Conservation (phyloP, 2,113 vertebrate genomes). For the Chelonoidis abingdonii region DNA sequence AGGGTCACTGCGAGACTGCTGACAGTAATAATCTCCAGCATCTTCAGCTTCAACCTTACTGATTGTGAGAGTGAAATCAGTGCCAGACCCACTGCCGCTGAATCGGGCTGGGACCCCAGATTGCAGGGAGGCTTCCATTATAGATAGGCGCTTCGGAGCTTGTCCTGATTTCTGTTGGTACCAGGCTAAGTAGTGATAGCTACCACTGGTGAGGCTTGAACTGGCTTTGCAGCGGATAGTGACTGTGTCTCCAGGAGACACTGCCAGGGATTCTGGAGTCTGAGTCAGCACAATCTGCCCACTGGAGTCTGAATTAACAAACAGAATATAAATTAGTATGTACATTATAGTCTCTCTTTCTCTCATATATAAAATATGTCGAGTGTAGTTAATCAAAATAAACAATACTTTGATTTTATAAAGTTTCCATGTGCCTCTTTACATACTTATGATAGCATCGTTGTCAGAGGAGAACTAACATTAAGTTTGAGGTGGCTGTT, state of each 20-base stretch:
- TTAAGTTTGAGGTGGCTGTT: background rate
- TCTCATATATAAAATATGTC: background rate
- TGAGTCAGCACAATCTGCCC: background rate
- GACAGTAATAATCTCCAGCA: background rate
- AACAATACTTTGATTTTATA: background rate
- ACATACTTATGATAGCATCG: background rate
- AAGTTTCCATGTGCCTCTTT: background rate
- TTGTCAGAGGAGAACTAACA: background rate
- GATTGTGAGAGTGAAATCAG: background rate
- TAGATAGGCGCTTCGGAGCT: too few species aligned
- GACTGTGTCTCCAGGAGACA: background rate
- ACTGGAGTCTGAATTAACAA: background rate
- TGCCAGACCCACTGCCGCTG: background rate
- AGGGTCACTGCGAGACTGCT: accelerated
- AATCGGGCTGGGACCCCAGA: background rate
- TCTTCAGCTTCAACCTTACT: background rate
- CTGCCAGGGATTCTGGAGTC: background rate
- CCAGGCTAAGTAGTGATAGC: background rate
- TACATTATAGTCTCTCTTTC: constrained; percentile 59
- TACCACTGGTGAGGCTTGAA: background rate
- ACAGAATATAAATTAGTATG: background rate
- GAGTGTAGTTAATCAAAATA: background rate
- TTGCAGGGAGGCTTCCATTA: background rate
- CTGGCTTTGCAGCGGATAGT: background rate
- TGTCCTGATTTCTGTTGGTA: too few species aligned